phyloP scores from a whole-genome alignment of 2,888 invertebrate species.

The Drosophila subquinaria region DNA sequence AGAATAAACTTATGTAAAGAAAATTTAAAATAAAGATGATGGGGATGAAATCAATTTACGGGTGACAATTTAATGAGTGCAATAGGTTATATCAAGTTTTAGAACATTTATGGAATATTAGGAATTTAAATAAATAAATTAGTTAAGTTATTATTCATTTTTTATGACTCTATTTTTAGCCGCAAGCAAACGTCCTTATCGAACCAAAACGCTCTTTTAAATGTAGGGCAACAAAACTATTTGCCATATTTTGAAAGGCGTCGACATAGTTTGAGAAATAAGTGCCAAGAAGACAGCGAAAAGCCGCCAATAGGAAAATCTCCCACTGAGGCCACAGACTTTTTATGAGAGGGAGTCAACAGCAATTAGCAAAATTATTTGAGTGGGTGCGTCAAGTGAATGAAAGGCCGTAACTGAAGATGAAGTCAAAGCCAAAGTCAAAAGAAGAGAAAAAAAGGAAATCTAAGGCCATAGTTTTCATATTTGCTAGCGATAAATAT shows the following conservation, averaged over 20 bases:
- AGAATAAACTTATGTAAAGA: too few relatives aligned
- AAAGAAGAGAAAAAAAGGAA: constrained; percentile 1
- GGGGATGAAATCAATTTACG: too few relatives aligned
- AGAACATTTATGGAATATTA: too few relatives aligned
- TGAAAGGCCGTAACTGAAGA: constrained; percentile 9
- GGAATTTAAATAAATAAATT: too few relatives aligned
- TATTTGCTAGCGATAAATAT: constrained; percentile 40
- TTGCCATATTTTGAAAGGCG: constrained; percentile 1
- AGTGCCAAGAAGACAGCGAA: constrained; percentile 16
- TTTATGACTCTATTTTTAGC: too few relatives aligned
- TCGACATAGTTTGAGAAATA: constrained; percentile 8
- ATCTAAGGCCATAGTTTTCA: constrained; percentile 28
- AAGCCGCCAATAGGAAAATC: constrained; percentile 2
- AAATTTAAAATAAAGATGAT: too few relatives aligned
- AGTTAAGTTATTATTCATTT: too few relatives aligned
- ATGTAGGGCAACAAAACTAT: constrained; percentile 5
- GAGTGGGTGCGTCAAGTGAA: constrained; percentile 38
- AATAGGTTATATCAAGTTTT: too few relatives aligned
- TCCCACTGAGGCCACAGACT: not conserved
- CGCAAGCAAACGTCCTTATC: not conserved
- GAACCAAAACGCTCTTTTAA: not conserved
- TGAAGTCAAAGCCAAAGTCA: constrained; percentile 14
- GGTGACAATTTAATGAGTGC: too few relatives aligned
- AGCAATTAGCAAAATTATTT: constrained; percentile 63
- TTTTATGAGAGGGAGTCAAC: constrained; percentile 26